Evolutionary conservation across 2,797 vertebrate genomes (phyloP).

Genomic region (Platalea minor): DNA sequence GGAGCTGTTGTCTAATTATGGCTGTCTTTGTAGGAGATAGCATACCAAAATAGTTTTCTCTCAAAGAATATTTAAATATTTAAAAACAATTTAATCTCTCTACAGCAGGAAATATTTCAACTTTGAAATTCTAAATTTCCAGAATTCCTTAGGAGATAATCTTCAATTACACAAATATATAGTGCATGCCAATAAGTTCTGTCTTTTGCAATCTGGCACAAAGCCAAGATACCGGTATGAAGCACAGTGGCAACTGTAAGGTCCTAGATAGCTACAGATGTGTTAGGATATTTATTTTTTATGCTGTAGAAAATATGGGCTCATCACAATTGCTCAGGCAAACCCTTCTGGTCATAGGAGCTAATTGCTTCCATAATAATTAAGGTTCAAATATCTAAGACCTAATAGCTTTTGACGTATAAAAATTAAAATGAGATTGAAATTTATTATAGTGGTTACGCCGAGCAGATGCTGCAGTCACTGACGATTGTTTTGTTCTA

Average conservation of each 20-base stretch:
- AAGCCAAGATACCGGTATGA: not conserved
- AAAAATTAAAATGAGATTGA: constrained; percentile 29
- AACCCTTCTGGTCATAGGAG: not conserved
- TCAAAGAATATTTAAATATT: not conserved
- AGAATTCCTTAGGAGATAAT: not conserved
- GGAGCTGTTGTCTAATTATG: not conserved
- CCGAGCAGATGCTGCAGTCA: constrained; percentile 25
- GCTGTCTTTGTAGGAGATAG: not conserved
- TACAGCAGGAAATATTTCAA: not conserved
- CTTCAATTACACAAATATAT: not conserved
- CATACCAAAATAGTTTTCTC: not conserved
- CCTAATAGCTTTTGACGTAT: constrained; percentile 39
- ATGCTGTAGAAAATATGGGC: not conserved
- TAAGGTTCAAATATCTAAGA: constrained; percentile 16
- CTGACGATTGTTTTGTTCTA: not conserved
- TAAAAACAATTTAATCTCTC: not conserved
- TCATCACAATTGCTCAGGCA: not conserved
- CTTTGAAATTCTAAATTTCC: not conserved
- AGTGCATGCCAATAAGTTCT: not conserved
- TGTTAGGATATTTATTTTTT: constrained; percentile 2
- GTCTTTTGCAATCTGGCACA: not conserved
- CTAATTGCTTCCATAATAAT: constrained; percentile 3
- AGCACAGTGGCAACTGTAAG: not conserved
- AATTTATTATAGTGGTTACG: constrained; percentile 23
- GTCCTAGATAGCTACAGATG: not conserved